Evolutionary conservation across 2,888 invertebrate species (phyloP).

Genomic region (Clostera curtula): DNA sequence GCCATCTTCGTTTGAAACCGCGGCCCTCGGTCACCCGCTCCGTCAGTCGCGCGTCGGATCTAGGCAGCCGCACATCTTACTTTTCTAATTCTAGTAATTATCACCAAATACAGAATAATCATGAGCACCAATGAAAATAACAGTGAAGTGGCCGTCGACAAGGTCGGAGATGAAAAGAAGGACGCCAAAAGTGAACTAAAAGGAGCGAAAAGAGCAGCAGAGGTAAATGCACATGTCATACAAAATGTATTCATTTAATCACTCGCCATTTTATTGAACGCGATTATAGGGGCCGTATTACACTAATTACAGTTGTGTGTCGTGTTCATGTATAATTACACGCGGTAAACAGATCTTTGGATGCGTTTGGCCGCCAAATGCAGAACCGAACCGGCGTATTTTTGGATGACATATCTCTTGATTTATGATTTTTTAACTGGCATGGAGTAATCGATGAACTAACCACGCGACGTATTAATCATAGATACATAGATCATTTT

Average conservation of each 20-base stretch:
- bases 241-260: constrained; percentile 64
- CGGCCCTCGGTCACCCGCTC: constrained; percentile 70
- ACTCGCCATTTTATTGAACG: constrained; percentile 73
- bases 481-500: constrained; percentile 13
- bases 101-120: constrained; percentile 64
- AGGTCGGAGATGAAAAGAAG: constrained; percentile 85
- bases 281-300: constrained; percentile 36
- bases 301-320: constrained; percentile 19
- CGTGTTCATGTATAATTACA: constrained; percentile 27
- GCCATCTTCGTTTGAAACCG: constrained; percentile 90
- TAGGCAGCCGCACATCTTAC: constrained; percentile 70
- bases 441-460: constrained; percentile 61
- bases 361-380: constrained; percentile 19
- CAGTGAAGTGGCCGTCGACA: constrained; percentile 89
- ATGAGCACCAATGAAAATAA: constrained; percentile 83
- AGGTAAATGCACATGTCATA: constrained; percentile 81
- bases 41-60: constrained; percentile 82
- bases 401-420: constrained; percentile 51
- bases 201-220: constrained; percentile 91
- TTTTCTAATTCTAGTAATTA: constrained; percentile 51
- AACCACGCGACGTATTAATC: constrained; percentile 31
- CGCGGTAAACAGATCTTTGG: constrained; percentile 34
- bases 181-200: constrained; percentile 89
- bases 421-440: constrained; percentile 38
- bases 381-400: constrained; percentile 56